These are phyloP conservation scores for Cavia porcellus DNA, from an alignment of 2,113 vertebrate species.

Conservation along the genomic window DNA sequence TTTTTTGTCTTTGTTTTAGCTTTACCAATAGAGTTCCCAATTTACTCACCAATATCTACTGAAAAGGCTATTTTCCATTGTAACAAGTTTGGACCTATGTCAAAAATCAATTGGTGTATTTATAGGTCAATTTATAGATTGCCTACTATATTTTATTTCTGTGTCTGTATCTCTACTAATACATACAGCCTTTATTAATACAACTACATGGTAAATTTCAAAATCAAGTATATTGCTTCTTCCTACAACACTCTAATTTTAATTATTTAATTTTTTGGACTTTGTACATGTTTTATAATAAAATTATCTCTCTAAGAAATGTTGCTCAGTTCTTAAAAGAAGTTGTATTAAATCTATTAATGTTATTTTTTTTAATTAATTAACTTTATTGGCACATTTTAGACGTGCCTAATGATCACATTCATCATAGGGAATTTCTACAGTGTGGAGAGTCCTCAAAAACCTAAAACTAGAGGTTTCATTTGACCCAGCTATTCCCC, in stretches of 20 bases:
- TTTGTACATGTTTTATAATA: not conserved
- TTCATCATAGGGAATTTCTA: too few species aligned
- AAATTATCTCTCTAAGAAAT: not conserved
- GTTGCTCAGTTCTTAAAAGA: not conserved
- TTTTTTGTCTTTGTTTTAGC: not conserved
- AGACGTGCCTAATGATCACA: too few species aligned
- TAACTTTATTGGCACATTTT: too few species aligned
- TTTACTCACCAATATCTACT: not conserved
- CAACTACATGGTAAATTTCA: not conserved
- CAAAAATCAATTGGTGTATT: not conserved
- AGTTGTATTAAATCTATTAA: not conserved
- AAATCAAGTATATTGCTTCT: not conserved
- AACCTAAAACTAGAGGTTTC: too few species aligned
- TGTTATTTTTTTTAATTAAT: not conserved
- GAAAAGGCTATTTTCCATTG: not conserved
- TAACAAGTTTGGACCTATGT: not conserved
- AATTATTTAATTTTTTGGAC: not conserved
- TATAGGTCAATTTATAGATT: not conserved
- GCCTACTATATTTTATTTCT: not conserved
- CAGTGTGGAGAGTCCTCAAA: too few species aligned
- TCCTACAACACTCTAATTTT: not conserved
- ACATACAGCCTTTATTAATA: not conserved
- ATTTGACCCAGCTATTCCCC: too few species aligned
- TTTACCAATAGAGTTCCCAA: not conserved
- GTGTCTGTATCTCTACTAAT: not conserved